phyloP scores from a whole-genome alignment of 2,797 vertebrate genomes.

The Lepilemur septentrionalis region DNA sequence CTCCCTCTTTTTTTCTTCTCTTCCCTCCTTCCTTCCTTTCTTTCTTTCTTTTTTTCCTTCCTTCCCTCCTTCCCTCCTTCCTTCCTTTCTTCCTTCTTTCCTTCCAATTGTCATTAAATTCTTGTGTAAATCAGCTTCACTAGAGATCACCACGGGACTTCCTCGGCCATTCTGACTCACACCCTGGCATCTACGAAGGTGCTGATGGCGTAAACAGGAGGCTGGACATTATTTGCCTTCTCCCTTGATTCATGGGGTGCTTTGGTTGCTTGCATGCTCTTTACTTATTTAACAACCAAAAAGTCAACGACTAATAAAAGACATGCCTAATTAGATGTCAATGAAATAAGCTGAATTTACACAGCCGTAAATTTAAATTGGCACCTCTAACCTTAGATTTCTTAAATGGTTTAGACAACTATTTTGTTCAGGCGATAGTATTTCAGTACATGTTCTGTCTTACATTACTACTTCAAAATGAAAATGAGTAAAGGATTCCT shows the following conservation, averaged over 20 bases:
- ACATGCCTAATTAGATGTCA: not conserved
- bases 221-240: not conserved
- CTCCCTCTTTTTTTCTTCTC: too few relatives aligned
- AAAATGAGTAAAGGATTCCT: not conserved
- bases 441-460: not conserved
- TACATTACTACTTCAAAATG: not conserved
- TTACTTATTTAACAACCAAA: not conserved
- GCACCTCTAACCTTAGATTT: not conserved
- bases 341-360: not conserved
- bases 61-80: not conserved
- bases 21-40: not conserved
- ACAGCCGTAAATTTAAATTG: conserved; percentile 6
- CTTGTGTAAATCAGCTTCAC: not conserved
- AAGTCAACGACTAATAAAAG: conserved; percentile 14
- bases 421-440: not conserved
- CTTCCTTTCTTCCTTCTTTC: not conserved
- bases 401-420: conserved; percentile 13
- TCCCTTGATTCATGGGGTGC: not conserved
- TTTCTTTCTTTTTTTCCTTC: too few relatives aligned
- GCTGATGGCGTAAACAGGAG: not conserved
- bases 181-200: not conserved
- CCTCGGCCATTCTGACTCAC: not conserved
- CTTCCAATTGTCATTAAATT: not conserved
- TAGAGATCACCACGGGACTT: not conserved
- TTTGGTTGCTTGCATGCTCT: not conserved